Conservation (phyloP, 2,888 invertebrate genomes). For the Itoplectis maculator region DNA sequence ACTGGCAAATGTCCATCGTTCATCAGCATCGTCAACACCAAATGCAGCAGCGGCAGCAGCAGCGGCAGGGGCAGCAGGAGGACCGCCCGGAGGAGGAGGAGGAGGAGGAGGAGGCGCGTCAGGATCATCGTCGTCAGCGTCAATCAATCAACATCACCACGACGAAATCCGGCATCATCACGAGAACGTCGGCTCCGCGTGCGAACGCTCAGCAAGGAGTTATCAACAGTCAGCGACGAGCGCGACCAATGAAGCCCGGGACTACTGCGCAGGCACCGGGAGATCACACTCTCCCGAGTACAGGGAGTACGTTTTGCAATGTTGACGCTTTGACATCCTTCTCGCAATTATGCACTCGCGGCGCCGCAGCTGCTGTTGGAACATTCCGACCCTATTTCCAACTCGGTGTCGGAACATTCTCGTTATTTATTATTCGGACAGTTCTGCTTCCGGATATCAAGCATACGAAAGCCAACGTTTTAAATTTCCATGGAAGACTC, state of each 20-base stretch:
- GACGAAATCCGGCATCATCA: conserved; percentile 53
- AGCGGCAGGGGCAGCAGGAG: conserved; percentile 49
- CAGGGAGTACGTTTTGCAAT: conserved; percentile 78
- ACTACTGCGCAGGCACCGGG: conserved; percentile 69
- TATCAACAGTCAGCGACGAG: conserved; percentile 62
- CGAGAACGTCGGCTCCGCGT: conserved; percentile 52
- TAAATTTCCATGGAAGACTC: too few species aligned
- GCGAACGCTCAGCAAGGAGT: conserved; percentile 58
- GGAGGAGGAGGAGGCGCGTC: conserved; percentile 30
- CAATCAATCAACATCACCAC: conserved; percentile 57
- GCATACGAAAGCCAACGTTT: too few species aligned
- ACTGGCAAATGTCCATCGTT: conserved; percentile 79
- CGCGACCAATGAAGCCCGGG: conserved; percentile 66
- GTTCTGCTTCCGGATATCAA: too few species aligned
- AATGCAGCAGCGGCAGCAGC: conserved; percentile 28
- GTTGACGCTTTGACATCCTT: conserved; percentile 7
- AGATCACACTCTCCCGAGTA: conserved; percentile 71
- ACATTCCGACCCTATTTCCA: not conserved
- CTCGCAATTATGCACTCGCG: conserved; percentile 5
- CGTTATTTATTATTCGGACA: too few species aligned
- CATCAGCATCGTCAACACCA: conserved; percentile 63
- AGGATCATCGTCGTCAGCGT: conserved; percentile 39
- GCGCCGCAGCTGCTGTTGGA: conserved; percentile 15
- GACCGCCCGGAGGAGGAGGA: conserved; percentile 26
- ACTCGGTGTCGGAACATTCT: not conserved